A percentile compares a stretch with the other conserved stretches of the same genome.
phyloP scores from a whole-genome alignment of 2,797 vertebrate genomes.

The Enteromius viviparus region DNA sequence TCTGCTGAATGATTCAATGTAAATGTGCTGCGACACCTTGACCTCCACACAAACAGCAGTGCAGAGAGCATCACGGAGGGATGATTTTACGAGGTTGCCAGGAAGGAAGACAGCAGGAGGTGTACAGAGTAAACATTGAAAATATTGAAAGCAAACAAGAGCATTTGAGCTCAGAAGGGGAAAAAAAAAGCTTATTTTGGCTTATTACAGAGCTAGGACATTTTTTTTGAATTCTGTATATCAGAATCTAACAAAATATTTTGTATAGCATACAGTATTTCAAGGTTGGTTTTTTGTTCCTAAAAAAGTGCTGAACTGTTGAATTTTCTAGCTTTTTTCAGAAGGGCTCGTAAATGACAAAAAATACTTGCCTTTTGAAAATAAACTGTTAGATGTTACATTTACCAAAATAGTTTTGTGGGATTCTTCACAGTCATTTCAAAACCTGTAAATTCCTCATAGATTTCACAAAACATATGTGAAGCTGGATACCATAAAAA shows the following conservation, averaged over 20 bases:
- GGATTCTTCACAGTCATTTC: not conserved
- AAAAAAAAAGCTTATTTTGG: not conserved
- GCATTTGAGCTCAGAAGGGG: not conserved
- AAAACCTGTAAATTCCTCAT: not conserved
- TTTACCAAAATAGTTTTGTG: not conserved
- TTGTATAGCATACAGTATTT: not conserved
- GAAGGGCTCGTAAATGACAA: not conserved
- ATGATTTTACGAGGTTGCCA: not conserved
- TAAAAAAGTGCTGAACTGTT: not conserved
- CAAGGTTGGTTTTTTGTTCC: not conserved
- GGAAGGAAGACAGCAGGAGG: constrained; percentile 13
- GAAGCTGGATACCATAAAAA: not conserved
- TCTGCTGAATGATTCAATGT: constrained; percentile 25
- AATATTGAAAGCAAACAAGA: not conserved
- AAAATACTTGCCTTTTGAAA: not conserved
- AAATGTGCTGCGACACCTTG: constrained; percentile 13
- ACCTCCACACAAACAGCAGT: constrained; percentile 28
- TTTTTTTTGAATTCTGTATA: not conserved
- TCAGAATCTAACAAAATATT: not conserved
- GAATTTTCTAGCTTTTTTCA: not conserved
- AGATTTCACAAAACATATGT: not conserved
- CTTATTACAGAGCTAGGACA: not conserved
- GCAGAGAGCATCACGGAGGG: constrained; percentile 3
- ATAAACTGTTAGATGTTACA: not conserved
- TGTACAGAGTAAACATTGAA: constrained; percentile 1